These are phyloP conservation scores for Gari tellinella DNA, from an alignment of 2,888 invertebrate species.

Conservation along the genomic window DNA sequence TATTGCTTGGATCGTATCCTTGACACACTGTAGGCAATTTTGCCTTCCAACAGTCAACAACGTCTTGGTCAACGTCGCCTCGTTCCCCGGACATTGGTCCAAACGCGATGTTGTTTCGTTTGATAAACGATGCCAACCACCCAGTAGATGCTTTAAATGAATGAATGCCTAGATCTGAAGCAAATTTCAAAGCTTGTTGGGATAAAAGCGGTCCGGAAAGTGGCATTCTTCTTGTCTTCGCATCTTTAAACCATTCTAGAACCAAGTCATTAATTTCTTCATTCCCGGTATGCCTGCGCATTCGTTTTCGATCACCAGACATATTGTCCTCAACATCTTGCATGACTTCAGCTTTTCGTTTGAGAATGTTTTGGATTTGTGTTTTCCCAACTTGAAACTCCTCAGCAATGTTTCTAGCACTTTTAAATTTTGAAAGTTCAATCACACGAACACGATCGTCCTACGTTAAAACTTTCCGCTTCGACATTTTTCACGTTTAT, in stretches of 20 bases:
- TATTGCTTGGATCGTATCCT: slow-evolving; percentile 25
- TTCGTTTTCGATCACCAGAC: slow-evolving; percentile 28
- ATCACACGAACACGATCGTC: slow-evolving; percentile 28
- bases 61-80: slow-evolving; percentile 23
- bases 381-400: slow-evolving; percentile 53
- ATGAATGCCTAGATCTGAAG: slow-evolving; percentile 19
- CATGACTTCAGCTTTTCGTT: slow-evolving; percentile 44
- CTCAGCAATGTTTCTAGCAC: slow-evolving; percentile 40
- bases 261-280: slow-evolving; percentile 44
- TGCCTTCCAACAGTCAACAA: slow-evolving; percentile 36
- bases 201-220: slow-evolving; percentile 36
- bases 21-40: slow-evolving; percentile 36
- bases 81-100: slow-evolving; percentile 31
- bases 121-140: slow-evolving; percentile 44
- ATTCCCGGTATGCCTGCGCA: slow-evolving; percentile 14
- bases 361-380: slow-evolving; percentile 44
- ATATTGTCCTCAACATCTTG: slow-evolving; percentile 40
- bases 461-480: slow-evolving; percentile 30
- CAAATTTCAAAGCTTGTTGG: slow-evolving; percentile 27
- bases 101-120: slow-evolving; percentile 41
- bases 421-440: slow-evolving; percentile 28
- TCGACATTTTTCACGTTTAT: slow-evolving; percentile 2
- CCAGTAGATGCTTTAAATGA: slow-evolving; percentile 48
- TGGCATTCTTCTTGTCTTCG: slow-evolving; percentile 14
- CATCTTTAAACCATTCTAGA: slow-evolving; percentile 43